Evolutionary conservation across 2,113 vertebrate species (phyloP).

Genomic region (Tylochromis polylepis): DNA sequence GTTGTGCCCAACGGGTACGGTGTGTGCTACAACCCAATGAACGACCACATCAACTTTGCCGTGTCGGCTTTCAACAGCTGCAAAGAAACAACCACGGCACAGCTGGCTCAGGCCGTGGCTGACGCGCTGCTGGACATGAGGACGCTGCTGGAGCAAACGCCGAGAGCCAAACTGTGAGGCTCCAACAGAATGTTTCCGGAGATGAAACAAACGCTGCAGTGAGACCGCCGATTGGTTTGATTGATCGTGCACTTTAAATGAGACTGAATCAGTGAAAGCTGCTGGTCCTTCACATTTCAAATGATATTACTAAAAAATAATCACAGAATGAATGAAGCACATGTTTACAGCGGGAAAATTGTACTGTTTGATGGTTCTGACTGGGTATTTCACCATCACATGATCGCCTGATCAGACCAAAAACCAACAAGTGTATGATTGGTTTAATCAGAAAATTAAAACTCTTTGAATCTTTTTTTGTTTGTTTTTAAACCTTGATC

Average conservation of each 20-base stretch:
- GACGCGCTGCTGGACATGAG: slow-evolving; percentile 84
- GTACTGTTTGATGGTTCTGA: not conserved
- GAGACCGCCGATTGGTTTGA: not conserved
- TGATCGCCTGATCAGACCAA: not conserved
- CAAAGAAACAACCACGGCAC: slow-evolving; percentile 76
- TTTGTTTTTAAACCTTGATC: not conserved
- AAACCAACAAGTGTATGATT: not conserved
- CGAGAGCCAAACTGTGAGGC: slow-evolving; percentile 84
- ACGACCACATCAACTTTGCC: slow-evolving; percentile 87
- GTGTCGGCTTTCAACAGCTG: slow-evolving; percentile 91
- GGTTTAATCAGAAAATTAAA: not conserved
- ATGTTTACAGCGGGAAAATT: not conserved
- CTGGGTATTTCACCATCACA: not conserved
- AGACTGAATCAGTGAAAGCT: not conserved
- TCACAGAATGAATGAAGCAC: not conserved
- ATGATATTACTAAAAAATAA: not conserved
- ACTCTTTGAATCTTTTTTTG: not conserved
- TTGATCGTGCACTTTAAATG: not conserved
- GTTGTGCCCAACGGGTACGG: slow-evolving; percentile 91
- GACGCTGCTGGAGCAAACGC: slow-evolving; percentile 78
- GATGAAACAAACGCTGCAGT: not conserved
- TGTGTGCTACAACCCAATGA: slow-evolving; percentile 96
- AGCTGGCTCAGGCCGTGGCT: slow-evolving; percentile 78
- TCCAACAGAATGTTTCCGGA: not conserved
- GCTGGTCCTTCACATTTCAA: not conserved